Conservation (phyloP, 2,888 invertebrate species). For the Synanthedon andrenaeformis region DNA sequence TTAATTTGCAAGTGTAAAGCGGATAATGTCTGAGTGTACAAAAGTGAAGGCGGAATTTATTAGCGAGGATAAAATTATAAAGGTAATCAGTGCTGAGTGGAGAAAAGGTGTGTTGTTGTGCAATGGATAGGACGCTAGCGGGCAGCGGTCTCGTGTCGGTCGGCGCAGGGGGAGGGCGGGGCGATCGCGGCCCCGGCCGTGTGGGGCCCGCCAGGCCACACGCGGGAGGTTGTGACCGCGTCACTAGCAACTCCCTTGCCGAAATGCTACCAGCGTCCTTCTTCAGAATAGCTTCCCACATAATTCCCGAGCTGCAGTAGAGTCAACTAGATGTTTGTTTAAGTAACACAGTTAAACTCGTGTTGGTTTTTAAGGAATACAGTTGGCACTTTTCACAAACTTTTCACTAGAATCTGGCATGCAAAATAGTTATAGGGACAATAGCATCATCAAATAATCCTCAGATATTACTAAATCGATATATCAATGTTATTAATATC, state of each 20-base stretch:
- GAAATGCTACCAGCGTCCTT: conserved; percentile 53
- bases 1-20: conserved; percentile 53
- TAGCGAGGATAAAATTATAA: conserved; percentile 58
- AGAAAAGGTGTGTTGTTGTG: conserved; percentile 57
- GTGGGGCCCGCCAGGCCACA: conserved; percentile 72
- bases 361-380: too few relatives aligned
- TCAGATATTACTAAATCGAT: too few relatives aligned
- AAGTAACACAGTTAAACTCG: not conserved
- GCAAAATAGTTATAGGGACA: too few relatives aligned
- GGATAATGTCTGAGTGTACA: conserved; percentile 65
- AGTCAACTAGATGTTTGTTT: too few relatives aligned
- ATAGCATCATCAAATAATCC: too few relatives aligned
- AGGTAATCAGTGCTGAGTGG: conserved; percentile 54
- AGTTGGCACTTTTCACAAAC: too few relatives aligned
- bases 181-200: conserved; percentile 65
- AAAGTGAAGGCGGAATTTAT: conserved; percentile 65
- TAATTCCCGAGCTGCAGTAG: conserved; percentile 11
- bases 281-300: conserved; percentile 24
- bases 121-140: conserved; percentile 63
- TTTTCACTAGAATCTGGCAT: too few relatives aligned
- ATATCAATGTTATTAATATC: too few relatives aligned
- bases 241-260: conserved; percentile 67
- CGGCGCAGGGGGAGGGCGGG: conserved; percentile 70
- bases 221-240: conserved; percentile 73
- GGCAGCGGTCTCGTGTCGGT: conserved; percentile 61